Conservation (phyloP, 2,888 invertebrate genomes). For the Miltochrista miniata region DNA sequence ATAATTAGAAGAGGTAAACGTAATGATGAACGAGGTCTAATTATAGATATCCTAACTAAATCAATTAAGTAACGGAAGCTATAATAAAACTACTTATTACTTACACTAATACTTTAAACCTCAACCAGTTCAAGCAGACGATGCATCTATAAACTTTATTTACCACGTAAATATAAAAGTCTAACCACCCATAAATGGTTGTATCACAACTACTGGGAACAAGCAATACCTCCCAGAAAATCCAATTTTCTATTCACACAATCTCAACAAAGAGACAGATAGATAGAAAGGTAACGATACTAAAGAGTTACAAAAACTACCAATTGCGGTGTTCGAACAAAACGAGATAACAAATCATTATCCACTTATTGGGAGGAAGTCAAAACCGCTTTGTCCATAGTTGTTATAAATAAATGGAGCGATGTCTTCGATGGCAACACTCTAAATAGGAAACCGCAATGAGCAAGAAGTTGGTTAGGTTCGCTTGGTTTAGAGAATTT, state of each 20-base stretch:
- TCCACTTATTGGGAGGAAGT: conserved; percentile 79
- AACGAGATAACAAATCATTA: conserved; percentile 72
- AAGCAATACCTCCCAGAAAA: conserved; percentile 18
- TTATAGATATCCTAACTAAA: conserved; percentile 5
- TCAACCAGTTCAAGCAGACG: background rate
- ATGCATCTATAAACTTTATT: background rate
- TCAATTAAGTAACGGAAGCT: conserved; percentile 23
- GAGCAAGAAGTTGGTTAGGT: conserved; percentile 26
- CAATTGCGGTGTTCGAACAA: conserved; percentile 60
- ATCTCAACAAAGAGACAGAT: conserved; percentile 45
- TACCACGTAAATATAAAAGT: background rate
- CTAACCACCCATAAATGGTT: background rate
- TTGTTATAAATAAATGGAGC: conserved; percentile 62
- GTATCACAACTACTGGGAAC: conserved; percentile 9
- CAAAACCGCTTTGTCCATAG: conserved; percentile 55
- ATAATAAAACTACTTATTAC: conserved; percentile 13
- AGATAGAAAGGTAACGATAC: conserved; percentile 50
- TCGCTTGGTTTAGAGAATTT: conserved; percentile 14
- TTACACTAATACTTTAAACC: background rate
- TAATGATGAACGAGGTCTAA: conserved; percentile 7
- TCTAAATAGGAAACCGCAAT: conserved; percentile 29
- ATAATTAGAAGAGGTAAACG: conserved; percentile 12
- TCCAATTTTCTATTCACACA: conserved; percentile 31
- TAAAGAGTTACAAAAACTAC: conserved; percentile 53
- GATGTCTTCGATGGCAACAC: conserved; percentile 38